phyloP scores from a whole-genome alignment of 2,888 invertebrate genomes.

The Campopleginae sp. region DNA sequence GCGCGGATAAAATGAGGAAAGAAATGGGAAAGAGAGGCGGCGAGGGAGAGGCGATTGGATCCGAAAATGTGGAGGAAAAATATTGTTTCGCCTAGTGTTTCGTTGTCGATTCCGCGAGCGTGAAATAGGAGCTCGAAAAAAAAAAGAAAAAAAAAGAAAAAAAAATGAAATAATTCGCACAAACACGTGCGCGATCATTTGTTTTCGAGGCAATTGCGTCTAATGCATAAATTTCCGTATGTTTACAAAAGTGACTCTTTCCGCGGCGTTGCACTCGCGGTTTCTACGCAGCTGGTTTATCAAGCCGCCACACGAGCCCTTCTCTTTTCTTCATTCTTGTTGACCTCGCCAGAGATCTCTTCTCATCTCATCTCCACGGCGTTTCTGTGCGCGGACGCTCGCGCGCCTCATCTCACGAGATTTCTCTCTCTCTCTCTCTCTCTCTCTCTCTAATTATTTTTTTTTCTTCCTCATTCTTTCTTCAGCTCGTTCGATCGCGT shows the following conservation, averaged over 20 bases:
- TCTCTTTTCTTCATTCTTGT: constrained; percentile 63
- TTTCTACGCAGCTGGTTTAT: constrained; percentile 36
- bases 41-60: background rate
- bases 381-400: background rate
- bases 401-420: background rate
- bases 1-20: background rate
- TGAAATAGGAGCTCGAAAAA: background rate
- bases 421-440: background rate
- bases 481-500: background rate
- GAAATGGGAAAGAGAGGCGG: background rate
- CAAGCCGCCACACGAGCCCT: constrained; percentile 22
- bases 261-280: constrained; percentile 35
- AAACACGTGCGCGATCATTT: background rate
- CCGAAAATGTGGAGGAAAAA: background rate
- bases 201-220: constrained; percentile 15
- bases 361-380: constrained; percentile 39
- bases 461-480: background rate
- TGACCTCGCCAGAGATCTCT: constrained; percentile 56
- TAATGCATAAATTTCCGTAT: constrained; percentile 25
- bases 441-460: background rate
- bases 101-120: background rate
- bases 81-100: background rate
- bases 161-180: too few species aligned
- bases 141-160: background rate
- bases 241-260: constrained; percentile 8